Evolutionary conservation across 2,797 vertebrate species (phyloP), one percentile per base, ranked within the genome.

Genomic region (Setipinna tenuifilis): DNA sequence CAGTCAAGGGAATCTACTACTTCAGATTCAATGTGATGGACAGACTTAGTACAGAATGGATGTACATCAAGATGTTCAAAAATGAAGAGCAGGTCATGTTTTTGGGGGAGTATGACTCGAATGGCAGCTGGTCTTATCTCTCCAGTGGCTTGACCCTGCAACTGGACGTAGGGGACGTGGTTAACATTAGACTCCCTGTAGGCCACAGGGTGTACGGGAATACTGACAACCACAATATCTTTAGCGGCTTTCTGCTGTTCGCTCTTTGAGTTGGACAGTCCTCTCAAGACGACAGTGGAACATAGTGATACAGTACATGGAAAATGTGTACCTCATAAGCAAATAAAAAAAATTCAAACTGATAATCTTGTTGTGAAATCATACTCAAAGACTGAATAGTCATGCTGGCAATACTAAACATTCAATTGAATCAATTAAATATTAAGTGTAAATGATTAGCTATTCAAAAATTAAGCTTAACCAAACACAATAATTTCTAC

Each of bases 1-100:
- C 61, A 9, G 61, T 65, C n/a, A 65, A 2, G 61, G 61, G 61
- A 65, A n/a, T 65, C 61, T 65, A 65, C 61, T 65, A 65, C n/a
- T 10, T 65, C 61, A 65, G 61, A 17, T 65, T 25, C 61, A 65
- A n/a, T 4, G 61, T 65, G 4, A 25, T 65, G 61, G 61, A 65
- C 23, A 23, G 1, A 2, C 61, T n/a, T 10, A 6, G 6, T 5
- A 23, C 61, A 25, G 0, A 2, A 4, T 65, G 61, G 61, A 65
- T 65, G 61, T 6, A 10, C 9, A 65, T 65, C 61, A 65, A 25
- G 61, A 65, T 65, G n/a, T 65, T 65, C 9, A 65, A 65, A 17
- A 65, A 65, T 5, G n/a, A 25, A 25, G 9, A 23, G 61, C 62
- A 68, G 23, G 9, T 68, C 2, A 11, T 31, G 7, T 28, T 9